phyloP scores from a whole-genome alignment of 2,888 invertebrate genomes.

The Maniola hyperantus region DNA sequence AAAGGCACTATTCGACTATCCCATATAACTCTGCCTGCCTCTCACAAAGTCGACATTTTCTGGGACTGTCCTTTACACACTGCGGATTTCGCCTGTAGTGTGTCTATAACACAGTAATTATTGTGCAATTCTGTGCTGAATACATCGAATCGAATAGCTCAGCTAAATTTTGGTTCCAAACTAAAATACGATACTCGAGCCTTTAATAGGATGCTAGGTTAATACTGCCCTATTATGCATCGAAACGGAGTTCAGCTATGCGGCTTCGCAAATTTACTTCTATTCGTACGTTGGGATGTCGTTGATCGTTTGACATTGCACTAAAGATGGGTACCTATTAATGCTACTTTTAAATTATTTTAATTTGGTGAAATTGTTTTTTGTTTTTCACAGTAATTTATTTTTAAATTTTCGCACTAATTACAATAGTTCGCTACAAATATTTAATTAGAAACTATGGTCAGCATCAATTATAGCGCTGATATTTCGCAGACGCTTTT shows the following conservation, averaged over 20 bases:
- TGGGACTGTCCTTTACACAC: background rate
- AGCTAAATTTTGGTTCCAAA: slow-evolving; percentile 20
- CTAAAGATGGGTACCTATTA: background rate
- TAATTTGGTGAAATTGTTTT: no score
- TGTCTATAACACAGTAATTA: background rate
- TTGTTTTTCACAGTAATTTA: no score
- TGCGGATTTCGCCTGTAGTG: background rate
- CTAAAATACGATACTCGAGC: slow-evolving; percentile 31
- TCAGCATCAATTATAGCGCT: no score
- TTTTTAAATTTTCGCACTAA: no score
- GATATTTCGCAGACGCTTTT: no score
- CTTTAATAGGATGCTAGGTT: slow-evolving; percentile 31
- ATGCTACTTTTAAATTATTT: no score
- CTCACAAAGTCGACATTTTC: background rate
- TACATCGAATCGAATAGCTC: slow-evolving; percentile 14
- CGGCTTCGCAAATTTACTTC: slow-evolving; percentile 31
- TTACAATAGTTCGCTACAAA: no score
- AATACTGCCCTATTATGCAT: slow-evolving; percentile 28
- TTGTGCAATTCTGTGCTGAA: background rate
- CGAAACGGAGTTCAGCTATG: slow-evolving; percentile 23
- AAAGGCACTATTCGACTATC: no score
- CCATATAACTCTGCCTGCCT: background rate
- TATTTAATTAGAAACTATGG: no score
- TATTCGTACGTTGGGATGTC: slow-evolving; percentile 26
- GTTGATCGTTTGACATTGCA: slow-evolving; percentile 26